A percentile compares a stretch with the other conserved stretches of the same genome.
These are phyloP conservation scores for Gracilinanus agilis DNA, from an alignment of 2,113 vertebrate genomes.

Conservation along the genomic window DNA sequence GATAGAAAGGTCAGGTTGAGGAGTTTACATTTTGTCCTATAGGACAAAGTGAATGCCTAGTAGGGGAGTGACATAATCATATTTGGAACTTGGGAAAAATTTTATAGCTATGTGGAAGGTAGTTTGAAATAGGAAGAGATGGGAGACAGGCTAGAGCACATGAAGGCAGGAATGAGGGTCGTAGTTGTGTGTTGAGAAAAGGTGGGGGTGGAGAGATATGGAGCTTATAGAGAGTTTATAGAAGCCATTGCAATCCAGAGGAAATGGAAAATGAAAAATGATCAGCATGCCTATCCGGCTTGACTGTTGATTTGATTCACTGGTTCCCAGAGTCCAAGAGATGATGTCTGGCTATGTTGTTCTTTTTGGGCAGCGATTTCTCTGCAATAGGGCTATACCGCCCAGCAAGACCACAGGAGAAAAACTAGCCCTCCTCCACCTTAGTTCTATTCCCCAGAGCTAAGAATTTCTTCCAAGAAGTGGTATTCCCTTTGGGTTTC, in stretches of 20 bases:
- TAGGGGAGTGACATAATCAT: no score
- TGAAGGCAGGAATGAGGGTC: neutral
- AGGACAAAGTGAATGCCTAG: no score
- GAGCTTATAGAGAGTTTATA: neutral
- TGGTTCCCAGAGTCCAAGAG: conserved; percentile 18
- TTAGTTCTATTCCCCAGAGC: conserved; percentile 26
- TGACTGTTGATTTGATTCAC: neutral
- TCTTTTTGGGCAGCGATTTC: neutral
- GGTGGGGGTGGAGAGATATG: neutral
- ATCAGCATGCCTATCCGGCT: neutral
- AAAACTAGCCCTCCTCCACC: conserved; percentile 13
- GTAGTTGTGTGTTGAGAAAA: neutral
- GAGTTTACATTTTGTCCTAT: no score
- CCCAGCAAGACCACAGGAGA: neutral
- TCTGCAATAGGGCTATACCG: neutral
- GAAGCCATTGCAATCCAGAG: neutral
- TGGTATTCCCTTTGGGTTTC: conserved; percentile 57
- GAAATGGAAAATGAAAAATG: neutral
- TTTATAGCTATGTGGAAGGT: no score
- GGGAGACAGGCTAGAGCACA: neutral
- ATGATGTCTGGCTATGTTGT: neutral
- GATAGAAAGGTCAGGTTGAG: no score
- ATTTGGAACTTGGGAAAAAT: no score
- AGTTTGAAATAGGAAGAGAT: no score
- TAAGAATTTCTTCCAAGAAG: conserved; percentile 40